Conservation (phyloP, 2,797 vertebrate genomes). For the Sebastolobus alascanus region DNA sequence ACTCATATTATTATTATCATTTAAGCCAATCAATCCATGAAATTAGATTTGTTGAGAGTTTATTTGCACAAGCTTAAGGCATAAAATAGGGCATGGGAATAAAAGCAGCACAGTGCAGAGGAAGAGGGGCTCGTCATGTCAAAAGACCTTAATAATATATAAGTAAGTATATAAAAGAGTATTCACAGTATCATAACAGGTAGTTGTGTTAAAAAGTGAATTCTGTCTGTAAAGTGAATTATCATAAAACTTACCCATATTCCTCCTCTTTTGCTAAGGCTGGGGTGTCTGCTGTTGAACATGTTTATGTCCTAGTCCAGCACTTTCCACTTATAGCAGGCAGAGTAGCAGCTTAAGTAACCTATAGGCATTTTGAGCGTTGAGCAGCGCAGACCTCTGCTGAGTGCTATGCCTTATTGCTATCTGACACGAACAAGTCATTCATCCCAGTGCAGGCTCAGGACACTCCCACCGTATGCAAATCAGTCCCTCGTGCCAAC, state of each 20-base stretch:
- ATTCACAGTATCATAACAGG: slow-evolving; percentile 7
- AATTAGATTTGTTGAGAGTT: slow-evolving; percentile 3
- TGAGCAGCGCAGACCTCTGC: slow-evolving; percentile 76
- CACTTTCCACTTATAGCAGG: slow-evolving; percentile 74
- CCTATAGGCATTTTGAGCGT: slow-evolving; percentile 78
- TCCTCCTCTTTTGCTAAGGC: slow-evolving; percentile 77
- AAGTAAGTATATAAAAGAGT: neutral
- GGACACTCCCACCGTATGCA: slow-evolving; percentile 85
- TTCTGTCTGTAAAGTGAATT: slow-evolving; percentile 40
- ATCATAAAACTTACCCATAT: slow-evolving; percentile 83
- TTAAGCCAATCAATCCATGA: neutral
- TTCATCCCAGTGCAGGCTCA: slow-evolving; percentile 79
- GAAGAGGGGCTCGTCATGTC: neutral
- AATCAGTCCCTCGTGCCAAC: slow-evolving; percentile 71
- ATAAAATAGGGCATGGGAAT: neutral
- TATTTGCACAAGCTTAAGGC: neutral
- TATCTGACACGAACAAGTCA: slow-evolving; percentile 83
- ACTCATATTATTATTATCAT: neutral
- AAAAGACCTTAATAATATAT: neutral
- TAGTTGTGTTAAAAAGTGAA: slow-evolving; percentile 18
- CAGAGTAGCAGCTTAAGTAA: slow-evolving; percentile 66
- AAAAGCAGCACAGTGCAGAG: neutral
- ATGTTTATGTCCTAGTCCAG: slow-evolving; percentile 82
- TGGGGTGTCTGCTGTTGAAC: slow-evolving; percentile 75
- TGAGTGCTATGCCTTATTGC: slow-evolving; percentile 77